Evolutionary conservation across 2,888 invertebrate species (phyloP).

Genomic region (Thysanoteuthis rhombus): DNA sequence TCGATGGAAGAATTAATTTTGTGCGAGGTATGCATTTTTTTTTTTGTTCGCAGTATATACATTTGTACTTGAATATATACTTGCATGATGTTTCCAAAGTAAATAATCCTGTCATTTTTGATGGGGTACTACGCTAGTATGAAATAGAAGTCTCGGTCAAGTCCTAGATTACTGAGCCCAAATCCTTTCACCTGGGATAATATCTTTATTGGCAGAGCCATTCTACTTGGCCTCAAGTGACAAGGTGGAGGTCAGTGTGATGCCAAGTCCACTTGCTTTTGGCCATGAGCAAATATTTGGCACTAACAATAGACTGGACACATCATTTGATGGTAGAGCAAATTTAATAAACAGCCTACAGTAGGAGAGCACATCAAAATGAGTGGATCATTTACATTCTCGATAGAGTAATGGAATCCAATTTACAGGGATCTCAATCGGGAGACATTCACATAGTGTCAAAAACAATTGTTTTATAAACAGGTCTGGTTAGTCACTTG

Average conservation of each 20-base stretch:
- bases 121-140: too few relatives aligned
- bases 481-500: too few relatives aligned
- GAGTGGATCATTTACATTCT: neutral
- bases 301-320: neutral
- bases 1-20: too few relatives aligned
- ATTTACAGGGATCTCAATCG: neutral
- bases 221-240: neutral
- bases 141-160: neutral
- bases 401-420: neutral
- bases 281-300: neutral
- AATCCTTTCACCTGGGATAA: neutral
- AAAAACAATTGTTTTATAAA: neutral
- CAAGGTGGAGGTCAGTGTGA: neutral
- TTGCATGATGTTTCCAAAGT: too few relatives aligned
- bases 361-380: neutral
- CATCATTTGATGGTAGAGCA: neutral
- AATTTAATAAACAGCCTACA: neutral
- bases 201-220: neutral
- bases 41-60: too few relatives aligned
- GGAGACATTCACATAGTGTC: neutral
- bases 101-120: too few relatives aligned
- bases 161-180: neutral
- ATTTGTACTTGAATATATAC: too few relatives aligned
- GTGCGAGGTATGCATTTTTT: too few relatives aligned
- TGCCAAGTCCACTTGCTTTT: neutral